A percentile compares a stretch with the other conserved stretches of the same genome.
phyloP scores from a whole-genome alignment of 2,113 vertebrate genomes.

The Colistium nudipinnis region DNA sequence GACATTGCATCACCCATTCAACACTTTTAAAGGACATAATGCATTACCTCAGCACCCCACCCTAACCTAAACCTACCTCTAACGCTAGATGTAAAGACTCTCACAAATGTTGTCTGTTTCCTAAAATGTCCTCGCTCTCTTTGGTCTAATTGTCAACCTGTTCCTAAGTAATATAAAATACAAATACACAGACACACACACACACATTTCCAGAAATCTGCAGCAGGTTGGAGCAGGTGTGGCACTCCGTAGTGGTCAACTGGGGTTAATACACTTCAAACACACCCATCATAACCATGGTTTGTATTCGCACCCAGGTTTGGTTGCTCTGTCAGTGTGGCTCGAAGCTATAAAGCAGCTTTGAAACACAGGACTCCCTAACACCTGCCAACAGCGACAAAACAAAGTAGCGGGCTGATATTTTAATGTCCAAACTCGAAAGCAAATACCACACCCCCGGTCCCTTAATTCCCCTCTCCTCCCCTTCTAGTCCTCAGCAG shows the following conservation, averaged over 20 bases:
- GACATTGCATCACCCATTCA: too few species aligned
- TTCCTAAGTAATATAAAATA: background rate
- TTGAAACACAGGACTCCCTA: constrained; percentile 32
- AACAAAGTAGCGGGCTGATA: constrained; percentile 24
- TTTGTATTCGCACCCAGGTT: constrained; percentile 28
- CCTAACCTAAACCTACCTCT: too few species aligned
- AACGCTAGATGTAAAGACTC: too few species aligned
- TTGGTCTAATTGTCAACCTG: too few species aligned
- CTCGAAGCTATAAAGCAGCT: constrained; percentile 39
- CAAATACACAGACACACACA: background rate
- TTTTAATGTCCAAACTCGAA: constrained; percentile 26
- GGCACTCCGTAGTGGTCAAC: constrained; percentile 42
- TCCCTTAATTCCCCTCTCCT: constrained; percentile 11
- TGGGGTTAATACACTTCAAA: constrained; percentile 39
- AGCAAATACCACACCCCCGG: constrained; percentile 28
- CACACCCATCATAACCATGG: constrained; percentile 6
- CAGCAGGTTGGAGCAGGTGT: constrained; percentile 31
- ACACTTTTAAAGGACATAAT: too few species aligned
- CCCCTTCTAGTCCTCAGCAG: constrained; percentile 53
- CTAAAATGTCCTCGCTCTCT: too few species aligned
- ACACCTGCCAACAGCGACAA: constrained; percentile 48
- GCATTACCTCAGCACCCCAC: too few species aligned
- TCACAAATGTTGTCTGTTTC: too few species aligned
- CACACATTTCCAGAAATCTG: constrained; percentile 12
- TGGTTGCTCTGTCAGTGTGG: constrained; percentile 37